Percentiles rank a stretch among this genome's conserved stretches.
These are phyloP conservation scores for Anhinga rufa DNA, from an alignment of 2,113 vertebrate species.

Conservation along the genomic window DNA sequence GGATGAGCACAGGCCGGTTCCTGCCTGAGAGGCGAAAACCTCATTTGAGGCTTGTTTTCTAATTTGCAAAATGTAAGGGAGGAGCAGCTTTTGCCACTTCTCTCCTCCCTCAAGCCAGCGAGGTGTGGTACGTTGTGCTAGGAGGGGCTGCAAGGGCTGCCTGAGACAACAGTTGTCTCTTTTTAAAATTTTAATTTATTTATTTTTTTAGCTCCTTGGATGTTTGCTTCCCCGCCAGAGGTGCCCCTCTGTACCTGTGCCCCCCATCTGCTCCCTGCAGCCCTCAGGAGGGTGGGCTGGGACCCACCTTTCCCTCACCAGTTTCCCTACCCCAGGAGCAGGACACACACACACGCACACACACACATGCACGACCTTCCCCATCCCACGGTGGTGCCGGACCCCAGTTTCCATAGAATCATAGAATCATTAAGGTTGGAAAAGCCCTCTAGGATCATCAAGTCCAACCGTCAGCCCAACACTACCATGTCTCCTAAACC, in stretches of 20 bases:
- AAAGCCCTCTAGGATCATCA: too few species aligned
- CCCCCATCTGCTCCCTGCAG: too few species aligned
- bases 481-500: too few species aligned
- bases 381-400: too few species aligned
- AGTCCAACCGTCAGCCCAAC: too few species aligned
- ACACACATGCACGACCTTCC: too few species aligned
- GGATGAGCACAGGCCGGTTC: not conserved
- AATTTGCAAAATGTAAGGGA: not conserved
- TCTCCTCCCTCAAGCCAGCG: not conserved
- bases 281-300: too few species aligned
- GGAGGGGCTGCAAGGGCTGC: not conserved
- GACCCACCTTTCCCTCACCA: too few species aligned
- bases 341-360: too few species aligned
- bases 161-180: not conserved
- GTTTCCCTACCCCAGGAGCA: too few species aligned
- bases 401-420: too few species aligned
- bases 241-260: not conserved
- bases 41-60: not conserved
- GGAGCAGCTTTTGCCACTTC: not conserved
- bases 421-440: too few species aligned
- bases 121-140: not conserved
- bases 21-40: not conserved
- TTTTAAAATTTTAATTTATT: not conserved
- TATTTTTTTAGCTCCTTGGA: not conserved
- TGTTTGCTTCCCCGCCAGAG: not conserved